Conservation (phyloP, 2,113 vertebrate genomes). For the Cricetomys ansorgei region DNA sequence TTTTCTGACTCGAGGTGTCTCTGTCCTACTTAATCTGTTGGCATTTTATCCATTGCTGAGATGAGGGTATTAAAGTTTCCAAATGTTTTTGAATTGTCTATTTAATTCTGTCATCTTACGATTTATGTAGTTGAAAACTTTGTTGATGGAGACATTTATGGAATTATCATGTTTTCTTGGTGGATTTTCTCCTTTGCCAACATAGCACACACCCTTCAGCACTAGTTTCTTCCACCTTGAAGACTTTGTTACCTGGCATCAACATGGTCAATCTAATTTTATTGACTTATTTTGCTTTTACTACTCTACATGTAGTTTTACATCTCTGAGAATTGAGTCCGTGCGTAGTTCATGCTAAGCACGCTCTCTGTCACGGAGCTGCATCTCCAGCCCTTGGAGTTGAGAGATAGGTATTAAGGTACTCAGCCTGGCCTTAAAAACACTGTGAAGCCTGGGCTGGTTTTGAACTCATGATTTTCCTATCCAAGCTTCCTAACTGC, state of each 20-base stretch:
- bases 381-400: no score
- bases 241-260: background rate
- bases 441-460: background rate
- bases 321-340: background rate
- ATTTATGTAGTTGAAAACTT: background rate
- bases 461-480: background rate
- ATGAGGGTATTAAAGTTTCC: background rate
- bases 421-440: background rate
- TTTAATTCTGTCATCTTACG: background rate
- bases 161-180: background rate
- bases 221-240: background rate
- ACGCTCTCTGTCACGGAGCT: background rate
- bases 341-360: background rate
- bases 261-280: background rate
- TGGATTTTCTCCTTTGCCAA: background rate
- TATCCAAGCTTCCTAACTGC: background rate
- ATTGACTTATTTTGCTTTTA: background rate
- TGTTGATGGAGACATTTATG: background rate
- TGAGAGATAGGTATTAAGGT: background rate
- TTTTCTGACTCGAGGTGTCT: background rate
- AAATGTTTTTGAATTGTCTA: background rate
- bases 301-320: background rate
- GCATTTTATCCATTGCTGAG: background rate
- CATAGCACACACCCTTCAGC: background rate
- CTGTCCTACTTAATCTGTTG: background rate